A percentile compares a stretch with the other conserved stretches of the same genome.
Conservation (phyloP, 2,797 vertebrate genomes). For the Cephalopachus bancanus region DNA sequence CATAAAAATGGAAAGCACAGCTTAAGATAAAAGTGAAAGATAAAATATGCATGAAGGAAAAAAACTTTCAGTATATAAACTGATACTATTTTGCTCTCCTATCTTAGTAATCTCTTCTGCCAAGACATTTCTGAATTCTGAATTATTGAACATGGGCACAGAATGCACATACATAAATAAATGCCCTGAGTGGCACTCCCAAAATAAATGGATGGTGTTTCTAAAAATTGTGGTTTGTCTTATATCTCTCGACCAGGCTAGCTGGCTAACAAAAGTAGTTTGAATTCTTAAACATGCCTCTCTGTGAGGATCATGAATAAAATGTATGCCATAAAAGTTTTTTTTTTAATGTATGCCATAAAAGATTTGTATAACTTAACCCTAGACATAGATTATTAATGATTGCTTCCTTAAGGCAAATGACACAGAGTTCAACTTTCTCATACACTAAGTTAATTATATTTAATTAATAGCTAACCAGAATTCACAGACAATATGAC, state of each 20-base stretch:
- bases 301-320: not conserved
- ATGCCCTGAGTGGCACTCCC: not conserved
- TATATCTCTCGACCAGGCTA: too few relatives aligned
- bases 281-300: not conserved
- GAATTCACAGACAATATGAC: not conserved
- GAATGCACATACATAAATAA: not conserved
- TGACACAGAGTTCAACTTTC: not conserved
- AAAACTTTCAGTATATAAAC: not conserved
- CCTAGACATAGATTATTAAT: not conserved
- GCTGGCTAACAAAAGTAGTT: not conserved
- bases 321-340: not conserved
- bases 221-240: not conserved
- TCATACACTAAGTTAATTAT: not conserved
- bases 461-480: not conserved
- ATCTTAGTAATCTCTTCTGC: not conserved
- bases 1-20: conserved; percentile 41
- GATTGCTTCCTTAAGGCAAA: not conserved
- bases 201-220: not conserved
- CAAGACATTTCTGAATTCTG: not conserved
- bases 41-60: not conserved
- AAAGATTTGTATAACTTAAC: not conserved
- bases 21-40: conserved; percentile 44
- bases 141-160: not conserved
- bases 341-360: not conserved
- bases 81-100: not conserved